phyloP scores from a whole-genome alignment of 1,140 invertebrate species.

The Solenopsis fugax region DNA sequence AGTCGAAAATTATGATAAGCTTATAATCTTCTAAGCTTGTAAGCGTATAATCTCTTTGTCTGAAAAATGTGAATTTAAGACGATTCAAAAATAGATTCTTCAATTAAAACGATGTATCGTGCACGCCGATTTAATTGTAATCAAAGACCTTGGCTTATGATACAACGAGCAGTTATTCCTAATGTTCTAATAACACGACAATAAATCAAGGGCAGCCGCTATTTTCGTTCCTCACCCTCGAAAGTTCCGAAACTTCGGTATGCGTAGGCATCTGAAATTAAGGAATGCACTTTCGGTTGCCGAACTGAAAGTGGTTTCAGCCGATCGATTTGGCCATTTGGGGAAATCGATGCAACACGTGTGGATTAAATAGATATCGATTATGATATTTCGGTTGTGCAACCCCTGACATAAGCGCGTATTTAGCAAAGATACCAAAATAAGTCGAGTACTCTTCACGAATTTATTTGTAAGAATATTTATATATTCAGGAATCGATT shows the following conservation, averaged over 20 bases:
- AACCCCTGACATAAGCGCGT: not conserved
- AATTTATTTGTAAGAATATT: constrained; percentile 38
- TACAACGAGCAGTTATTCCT: constrained; percentile 67
- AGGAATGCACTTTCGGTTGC: constrained; percentile 36
- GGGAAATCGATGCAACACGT: not conserved
- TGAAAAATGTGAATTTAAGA: constrained; percentile 6
- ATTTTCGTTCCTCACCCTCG: constrained; percentile 69
- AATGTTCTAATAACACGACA: constrained; percentile 82
- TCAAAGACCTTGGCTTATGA: constrained; percentile 77
- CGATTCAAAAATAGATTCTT: constrained; percentile 10
- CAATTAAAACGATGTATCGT: constrained; percentile 48
- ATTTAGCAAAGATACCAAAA: constrained; percentile 26
- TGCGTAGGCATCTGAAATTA: constrained; percentile 59
- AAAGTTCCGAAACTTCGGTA: constrained; percentile 38
- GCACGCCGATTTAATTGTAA: constrained; percentile 79
- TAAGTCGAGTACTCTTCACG: not conserved
- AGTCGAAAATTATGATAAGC: not conserved
- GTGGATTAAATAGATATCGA: constrained; percentile 27
- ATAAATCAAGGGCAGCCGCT: constrained; percentile 80
- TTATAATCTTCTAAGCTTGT: not conserved
- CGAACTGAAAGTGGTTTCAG: constrained; percentile 18
- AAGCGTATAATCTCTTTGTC: not conserved
- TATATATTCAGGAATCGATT: not conserved
- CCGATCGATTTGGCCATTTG: constrained; percentile 4
- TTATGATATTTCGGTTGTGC: not conserved